phyloP scores from a whole-genome alignment of 2,797 vertebrate species.

The Platalea minor region DNA sequence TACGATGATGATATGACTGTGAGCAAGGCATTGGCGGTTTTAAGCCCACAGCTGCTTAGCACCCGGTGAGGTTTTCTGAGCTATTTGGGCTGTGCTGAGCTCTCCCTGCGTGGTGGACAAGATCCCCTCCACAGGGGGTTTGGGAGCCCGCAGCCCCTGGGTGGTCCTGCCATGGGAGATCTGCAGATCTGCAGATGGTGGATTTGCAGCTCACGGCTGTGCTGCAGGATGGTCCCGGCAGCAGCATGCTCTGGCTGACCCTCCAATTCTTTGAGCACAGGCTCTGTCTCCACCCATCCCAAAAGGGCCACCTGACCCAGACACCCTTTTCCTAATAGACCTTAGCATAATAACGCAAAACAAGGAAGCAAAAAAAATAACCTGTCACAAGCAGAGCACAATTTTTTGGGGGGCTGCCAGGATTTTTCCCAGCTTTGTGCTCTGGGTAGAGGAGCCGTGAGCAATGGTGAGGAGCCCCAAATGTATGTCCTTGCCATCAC shows the following conservation, averaged over 20 bases:
- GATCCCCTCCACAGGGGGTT: accelerated
- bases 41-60: background rate
- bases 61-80: background rate
- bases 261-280: accelerated
- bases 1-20: background rate
- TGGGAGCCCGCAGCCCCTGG: accelerated
- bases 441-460: accelerated
- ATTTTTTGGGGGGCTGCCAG: background rate
- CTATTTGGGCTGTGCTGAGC: background rate
- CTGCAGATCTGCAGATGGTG: background rate
- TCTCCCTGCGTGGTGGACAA: accelerated
- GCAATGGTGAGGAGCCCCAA: background rate
- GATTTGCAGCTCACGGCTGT: background rate
- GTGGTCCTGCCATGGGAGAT: background rate
- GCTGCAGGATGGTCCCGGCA: accelerated
- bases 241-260: background rate
- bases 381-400: background rate
- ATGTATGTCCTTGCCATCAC: accelerated
- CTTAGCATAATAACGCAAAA: background rate
- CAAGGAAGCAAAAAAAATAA: background rate
- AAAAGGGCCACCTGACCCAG: background rate
- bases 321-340: background rate
- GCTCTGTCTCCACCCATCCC: background rate
- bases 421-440: background rate
- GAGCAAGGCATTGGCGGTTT: background rate